phyloP scores from a whole-genome alignment of 2,113 vertebrate genomes.

The Sphaerodactylus townsendi region DNA sequence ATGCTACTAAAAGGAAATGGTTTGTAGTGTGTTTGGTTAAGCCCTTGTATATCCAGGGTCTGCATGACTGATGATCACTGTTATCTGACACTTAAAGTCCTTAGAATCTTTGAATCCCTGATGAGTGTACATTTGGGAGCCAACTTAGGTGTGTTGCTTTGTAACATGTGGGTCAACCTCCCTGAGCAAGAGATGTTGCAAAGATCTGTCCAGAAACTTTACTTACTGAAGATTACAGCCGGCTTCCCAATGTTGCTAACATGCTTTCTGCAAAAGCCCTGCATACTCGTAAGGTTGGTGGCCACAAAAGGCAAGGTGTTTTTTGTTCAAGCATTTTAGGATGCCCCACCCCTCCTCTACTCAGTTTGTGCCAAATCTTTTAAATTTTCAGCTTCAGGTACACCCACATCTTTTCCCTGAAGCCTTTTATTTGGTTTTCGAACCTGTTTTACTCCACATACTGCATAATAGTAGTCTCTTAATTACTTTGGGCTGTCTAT shows the following conservation, averaged over 20 bases:
- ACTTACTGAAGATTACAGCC: neutral
- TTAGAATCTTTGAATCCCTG: neutral
- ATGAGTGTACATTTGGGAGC: neutral
- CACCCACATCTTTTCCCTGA: too few relatives aligned
- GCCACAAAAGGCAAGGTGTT: too few relatives aligned
- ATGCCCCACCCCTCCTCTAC: too few relatives aligned
- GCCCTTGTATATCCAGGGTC: neutral
- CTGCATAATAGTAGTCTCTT: too few relatives aligned
- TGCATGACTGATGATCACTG: neutral
- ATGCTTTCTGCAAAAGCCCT: neutral
- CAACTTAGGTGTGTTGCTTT: neutral
- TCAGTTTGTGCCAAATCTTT: too few relatives aligned
- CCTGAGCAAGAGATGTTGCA: neutral
- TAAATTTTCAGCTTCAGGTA: too few relatives aligned
- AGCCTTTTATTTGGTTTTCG: too few relatives aligned
- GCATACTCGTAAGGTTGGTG: too few relatives aligned
- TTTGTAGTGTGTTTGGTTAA: rapidly evolving
- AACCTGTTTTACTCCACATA: too few relatives aligned
- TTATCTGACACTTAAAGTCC: too few relatives aligned
- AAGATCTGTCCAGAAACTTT: neutral
- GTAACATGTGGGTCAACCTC: neutral
- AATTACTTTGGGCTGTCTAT: too few relatives aligned
- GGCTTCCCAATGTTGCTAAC: neutral
- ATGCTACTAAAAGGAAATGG: neutral
- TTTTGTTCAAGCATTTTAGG: too few relatives aligned